Percentiles rank a stretch among this genome's conserved stretches.
These are phyloP conservation scores for Crocidura indochinensis DNA, from an alignment of 2,797 vertebrate genomes.

Conservation along the genomic window DNA sequence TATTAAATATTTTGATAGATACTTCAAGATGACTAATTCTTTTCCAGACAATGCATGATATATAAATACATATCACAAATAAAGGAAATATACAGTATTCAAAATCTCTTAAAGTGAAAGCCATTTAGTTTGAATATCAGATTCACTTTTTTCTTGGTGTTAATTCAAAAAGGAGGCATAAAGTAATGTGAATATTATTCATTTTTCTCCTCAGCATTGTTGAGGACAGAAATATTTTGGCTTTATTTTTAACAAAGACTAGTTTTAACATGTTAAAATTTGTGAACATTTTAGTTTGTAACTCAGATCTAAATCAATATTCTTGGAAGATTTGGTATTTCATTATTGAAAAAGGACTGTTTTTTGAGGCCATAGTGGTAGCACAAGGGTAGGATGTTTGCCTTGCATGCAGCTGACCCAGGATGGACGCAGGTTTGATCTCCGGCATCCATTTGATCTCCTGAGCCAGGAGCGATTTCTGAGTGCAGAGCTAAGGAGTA, in stretches of 20 bases:
- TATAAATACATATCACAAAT: not conserved
- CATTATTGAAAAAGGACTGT: conserved; percentile 39
- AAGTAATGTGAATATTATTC: not conserved
- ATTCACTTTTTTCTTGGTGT: conserved; percentile 14
- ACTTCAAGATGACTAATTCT: not conserved
- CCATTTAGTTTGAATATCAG: not conserved
- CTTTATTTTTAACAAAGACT: not conserved
- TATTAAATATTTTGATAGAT: not conserved
- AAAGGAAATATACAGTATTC: not conserved
- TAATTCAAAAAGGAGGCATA: conserved; percentile 31
- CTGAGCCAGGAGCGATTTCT: too few relatives aligned
- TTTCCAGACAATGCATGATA: not conserved
- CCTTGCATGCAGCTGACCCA: too few relatives aligned
- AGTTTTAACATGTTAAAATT: conserved; percentile 15
- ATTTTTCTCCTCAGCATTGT: conserved; percentile 10
- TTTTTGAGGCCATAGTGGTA: not conserved
- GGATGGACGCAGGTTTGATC: too few relatives aligned
- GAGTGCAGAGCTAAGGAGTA: too few relatives aligned
- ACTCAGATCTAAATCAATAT: conserved; percentile 19
- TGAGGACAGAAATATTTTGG: not conserved
- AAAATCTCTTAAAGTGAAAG: not conserved
- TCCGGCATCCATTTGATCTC: too few relatives aligned
- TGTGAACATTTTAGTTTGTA: conserved; percentile 16
- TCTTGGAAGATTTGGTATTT: not conserved
- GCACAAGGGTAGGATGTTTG: too few relatives aligned